These are phyloP conservation scores for Buphagus erythrorhynchus DNA, from an alignment of 2,797 vertebrate species.

Conservation along the genomic window DNA sequence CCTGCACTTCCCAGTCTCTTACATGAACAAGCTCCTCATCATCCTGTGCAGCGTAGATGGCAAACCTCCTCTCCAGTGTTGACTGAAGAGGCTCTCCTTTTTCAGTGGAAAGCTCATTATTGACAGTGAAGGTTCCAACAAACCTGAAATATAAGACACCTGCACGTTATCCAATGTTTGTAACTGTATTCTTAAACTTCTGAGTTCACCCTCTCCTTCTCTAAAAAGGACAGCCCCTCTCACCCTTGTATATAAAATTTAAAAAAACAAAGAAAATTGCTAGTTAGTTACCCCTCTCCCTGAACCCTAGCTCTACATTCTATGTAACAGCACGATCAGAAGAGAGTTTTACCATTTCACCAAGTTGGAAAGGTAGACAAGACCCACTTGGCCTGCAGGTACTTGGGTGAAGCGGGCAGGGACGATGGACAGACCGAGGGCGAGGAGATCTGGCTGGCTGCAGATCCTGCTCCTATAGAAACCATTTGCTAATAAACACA, in stretches of 20 bases:
- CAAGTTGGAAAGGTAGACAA: slow-evolving; percentile 83
- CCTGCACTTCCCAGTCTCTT: slow-evolving; percentile 49
- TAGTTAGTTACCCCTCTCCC: neutral
- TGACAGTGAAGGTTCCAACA: slow-evolving; percentile 87
- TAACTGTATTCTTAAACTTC: neutral
- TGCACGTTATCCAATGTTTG: neutral
- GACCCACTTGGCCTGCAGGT: slow-evolving; percentile 73
- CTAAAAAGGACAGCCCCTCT: neutral
- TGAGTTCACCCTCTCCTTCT: neutral
- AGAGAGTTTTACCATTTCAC: slow-evolving; percentile 86
- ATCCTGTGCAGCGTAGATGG: slow-evolving; percentile 82
- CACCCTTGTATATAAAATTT: neutral
- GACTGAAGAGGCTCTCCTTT: slow-evolving; percentile 69
- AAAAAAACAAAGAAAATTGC: neutral
- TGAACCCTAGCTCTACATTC: neutral
- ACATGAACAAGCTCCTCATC: slow-evolving; percentile 94
- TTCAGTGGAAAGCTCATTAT: slow-evolving; percentile 80
- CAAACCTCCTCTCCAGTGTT: slow-evolving; percentile 85
- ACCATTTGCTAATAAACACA: slow-evolving; percentile 92
- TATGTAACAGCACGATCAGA: neutral
- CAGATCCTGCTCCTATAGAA: slow-evolving; percentile 87
- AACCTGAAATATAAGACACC: slow-evolving; percentile 79
- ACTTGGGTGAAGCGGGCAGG: slow-evolving; percentile 82
- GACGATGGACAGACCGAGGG: slow-evolving; percentile 89
- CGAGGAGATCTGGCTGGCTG: slow-evolving; percentile 86